phyloP scores from a whole-genome alignment of 2,113 vertebrate species.

The Ibidorhyncha struthersii region DNA sequence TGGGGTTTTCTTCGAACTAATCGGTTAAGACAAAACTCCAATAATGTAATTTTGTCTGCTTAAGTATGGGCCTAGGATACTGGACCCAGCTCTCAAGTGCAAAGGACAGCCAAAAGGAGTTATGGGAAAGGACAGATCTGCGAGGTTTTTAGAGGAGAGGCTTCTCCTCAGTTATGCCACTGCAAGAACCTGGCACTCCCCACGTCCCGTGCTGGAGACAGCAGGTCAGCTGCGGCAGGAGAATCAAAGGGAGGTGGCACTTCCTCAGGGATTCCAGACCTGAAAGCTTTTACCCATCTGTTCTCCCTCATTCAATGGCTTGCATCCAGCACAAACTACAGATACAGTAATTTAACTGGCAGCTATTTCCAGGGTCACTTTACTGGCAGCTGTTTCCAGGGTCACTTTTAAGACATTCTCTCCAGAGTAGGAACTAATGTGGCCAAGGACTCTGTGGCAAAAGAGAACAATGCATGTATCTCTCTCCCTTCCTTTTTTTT shows the following conservation, averaged over 20 bases:
- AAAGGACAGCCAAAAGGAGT: background rate
- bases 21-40: background rate
- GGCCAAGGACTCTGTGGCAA: background rate
- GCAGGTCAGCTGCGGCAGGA: background rate
- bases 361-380: background rate
- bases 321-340: background rate
- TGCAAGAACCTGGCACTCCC: background rate
- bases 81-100: background rate
- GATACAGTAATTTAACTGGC: background rate
- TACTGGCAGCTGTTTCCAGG: background rate
- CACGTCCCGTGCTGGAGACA: background rate
- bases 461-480: background rate
- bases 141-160: background rate
- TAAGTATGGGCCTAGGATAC: background rate
- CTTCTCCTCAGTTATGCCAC: background rate
- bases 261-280: background rate
- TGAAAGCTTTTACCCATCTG: background rate
- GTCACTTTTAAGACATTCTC: background rate
- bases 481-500: background rate
- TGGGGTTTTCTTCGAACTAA: background rate
- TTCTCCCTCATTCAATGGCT: background rate
- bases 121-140: background rate
- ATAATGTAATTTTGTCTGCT: background rate
- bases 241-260: background rate
- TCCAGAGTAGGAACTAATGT: background rate